Conservation (phyloP, 2,888 invertebrate genomes). For the Pocota personata region DNA sequence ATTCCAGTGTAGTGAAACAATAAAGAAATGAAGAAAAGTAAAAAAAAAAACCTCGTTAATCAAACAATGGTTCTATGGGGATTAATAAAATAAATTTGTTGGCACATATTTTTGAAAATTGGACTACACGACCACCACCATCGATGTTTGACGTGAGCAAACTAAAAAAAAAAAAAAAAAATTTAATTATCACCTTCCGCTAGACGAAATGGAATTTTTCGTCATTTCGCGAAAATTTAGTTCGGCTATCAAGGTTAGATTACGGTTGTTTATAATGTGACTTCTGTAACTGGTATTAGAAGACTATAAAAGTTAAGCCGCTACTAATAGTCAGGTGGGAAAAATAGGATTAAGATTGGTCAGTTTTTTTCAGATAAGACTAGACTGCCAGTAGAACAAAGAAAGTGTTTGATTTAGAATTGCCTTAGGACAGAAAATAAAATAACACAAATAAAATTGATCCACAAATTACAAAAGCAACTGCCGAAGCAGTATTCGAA, state of each 20-base stretch:
- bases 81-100: conserved; percentile 35
- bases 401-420: background rate
- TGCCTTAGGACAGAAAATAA: background rate
- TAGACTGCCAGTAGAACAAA: background rate
- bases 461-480: too few relatives aligned
- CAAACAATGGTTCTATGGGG: background rate
- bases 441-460: too few relatives aligned
- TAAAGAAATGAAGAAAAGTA: background rate
- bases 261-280: conserved; percentile 2
- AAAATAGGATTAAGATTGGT: conserved; percentile 15
- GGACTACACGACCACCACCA: background rate
- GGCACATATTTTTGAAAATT: conserved; percentile 22
- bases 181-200: conserved; percentile 56
- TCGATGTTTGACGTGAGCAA: conserved; percentile 33
- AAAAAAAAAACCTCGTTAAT: background rate
- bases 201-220: conserved; percentile 54
- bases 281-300: background rate
- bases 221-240: conserved; percentile 33
- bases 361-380: conserved; percentile 20
- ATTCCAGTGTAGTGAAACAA: background rate
- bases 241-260: conserved; percentile 14
- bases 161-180: background rate
- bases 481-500: too few relatives aligned
- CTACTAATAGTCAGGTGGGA: background rate
- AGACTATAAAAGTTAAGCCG: background rate